Conservation (phyloP, 2,113 vertebrate species). For the Butorides virescens region DNA sequence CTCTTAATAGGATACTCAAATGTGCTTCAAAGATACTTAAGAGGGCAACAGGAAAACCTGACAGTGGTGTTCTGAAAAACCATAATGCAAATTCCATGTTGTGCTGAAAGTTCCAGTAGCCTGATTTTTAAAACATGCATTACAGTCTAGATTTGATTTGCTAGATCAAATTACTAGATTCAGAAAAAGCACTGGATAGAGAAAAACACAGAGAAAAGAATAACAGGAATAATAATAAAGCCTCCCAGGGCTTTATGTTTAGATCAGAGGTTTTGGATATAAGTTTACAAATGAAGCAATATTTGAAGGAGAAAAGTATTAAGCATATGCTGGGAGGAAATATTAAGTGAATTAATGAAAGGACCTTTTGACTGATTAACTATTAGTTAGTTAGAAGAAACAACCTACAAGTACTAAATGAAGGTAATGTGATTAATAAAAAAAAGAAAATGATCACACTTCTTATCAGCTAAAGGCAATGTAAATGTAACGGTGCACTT, state of each 20-base stretch:
- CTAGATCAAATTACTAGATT: background rate
- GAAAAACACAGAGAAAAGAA: background rate
- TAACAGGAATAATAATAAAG: background rate
- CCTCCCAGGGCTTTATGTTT: background rate
- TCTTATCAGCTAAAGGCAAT: background rate
- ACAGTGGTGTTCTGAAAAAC: background rate
- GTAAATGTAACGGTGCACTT: background rate
- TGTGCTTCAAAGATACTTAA: background rate
- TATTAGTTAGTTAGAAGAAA: background rate
- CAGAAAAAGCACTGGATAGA: background rate
- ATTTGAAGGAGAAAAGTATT: conserved; percentile 5
- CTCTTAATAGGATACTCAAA: background rate
- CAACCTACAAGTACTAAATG: background rate
- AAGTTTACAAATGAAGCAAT: conserved; percentile 9
- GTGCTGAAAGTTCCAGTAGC: background rate
- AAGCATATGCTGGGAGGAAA: background rate
- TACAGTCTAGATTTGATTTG: conserved; percentile 3
- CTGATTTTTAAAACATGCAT: background rate
- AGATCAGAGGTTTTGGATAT: background rate
- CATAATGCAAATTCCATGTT: background rate
- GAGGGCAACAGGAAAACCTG: background rate
- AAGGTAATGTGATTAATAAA: conserved; percentile 18
- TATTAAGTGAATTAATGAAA: conserved; percentile 6
- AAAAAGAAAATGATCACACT: background rate
- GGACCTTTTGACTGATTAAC: conserved; percentile 2